phyloP scores from a whole-genome alignment of 2,113 vertebrate genomes.

The Ornithorhynchus anatinus region DNA sequence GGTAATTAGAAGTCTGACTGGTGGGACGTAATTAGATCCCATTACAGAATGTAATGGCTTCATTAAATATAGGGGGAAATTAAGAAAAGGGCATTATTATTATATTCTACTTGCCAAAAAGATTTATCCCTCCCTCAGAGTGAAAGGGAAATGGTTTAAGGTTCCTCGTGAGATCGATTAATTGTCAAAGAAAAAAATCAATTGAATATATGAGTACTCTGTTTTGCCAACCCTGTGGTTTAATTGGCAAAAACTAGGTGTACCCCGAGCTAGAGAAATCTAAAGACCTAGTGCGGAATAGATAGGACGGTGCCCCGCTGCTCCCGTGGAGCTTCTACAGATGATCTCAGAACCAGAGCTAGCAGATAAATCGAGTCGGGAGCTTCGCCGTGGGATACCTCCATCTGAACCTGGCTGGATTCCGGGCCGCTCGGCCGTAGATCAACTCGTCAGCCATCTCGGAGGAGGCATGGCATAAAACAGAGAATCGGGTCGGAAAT shows the following conservation, averaged over 20 bases:
- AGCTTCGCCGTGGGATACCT: neutral
- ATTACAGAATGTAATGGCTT: conserved; percentile 7
- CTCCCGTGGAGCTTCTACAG: conserved; percentile 42
- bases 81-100: conserved; percentile 7
- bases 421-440: neutral
- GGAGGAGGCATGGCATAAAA: too few relatives aligned
- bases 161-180: conserved; percentile 45
- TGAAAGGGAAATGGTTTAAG: conserved; percentile 23
- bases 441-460: too few relatives aligned
- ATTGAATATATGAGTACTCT: conserved; percentile 32
- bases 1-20: conserved; percentile 43
- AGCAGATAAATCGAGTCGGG: neutral
- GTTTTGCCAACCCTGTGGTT: conserved; percentile 37
- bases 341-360: conserved; percentile 9
- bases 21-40: conserved; percentile 34
- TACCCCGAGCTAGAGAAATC: conserved; percentile 30
- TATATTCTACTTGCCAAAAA: conserved; percentile 37
- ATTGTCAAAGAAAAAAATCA: conserved; percentile 52
- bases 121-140: conserved; percentile 8
- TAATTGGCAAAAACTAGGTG: conserved; percentile 42
- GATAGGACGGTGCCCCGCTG: conserved; percentile 34
- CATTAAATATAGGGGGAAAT: conserved; percentile 12
- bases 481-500: too few relatives aligned
- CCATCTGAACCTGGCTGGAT: neutral
- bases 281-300: conserved; percentile 43